phyloP scores from a whole-genome alignment of 2,797 vertebrate species.

The Micromesistius poutassou region DNA sequence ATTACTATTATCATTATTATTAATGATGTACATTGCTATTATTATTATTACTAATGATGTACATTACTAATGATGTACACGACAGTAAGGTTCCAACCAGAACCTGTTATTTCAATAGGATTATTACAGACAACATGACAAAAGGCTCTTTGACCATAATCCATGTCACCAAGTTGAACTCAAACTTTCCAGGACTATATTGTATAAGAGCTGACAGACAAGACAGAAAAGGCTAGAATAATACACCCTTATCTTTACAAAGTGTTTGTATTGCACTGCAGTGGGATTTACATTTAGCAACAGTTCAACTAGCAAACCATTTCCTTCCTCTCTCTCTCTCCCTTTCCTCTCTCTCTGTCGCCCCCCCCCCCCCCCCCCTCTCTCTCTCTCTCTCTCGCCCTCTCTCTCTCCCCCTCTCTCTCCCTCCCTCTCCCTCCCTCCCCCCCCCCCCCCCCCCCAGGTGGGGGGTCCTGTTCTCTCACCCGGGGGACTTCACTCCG shows the following conservation, averaged over 20 bases:
- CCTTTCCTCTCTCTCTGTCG: background rate
- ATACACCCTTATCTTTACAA: background rate
- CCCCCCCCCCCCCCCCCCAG: conserved; percentile 51
- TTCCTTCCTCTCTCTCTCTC: background rate
- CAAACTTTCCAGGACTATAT: background rate
- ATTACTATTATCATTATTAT: too few relatives aligned
- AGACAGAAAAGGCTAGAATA: background rate
- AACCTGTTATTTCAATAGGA: background rate
- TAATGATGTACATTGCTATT: too few relatives aligned
- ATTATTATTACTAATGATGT: too few relatives aligned
- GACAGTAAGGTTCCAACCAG: background rate
- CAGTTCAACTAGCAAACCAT: background rate
- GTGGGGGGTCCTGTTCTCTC: conserved; percentile 94
- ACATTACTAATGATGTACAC: background rate
- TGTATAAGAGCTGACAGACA: background rate
- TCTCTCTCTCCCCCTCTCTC: background rate
- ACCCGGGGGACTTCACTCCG: conserved; percentile 89
- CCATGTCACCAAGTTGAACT: background rate
- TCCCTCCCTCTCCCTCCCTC: too few relatives aligned
- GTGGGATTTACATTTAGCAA: background rate
- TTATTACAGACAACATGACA: too few relatives aligned
- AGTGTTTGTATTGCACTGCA: background rate
- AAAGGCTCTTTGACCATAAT: background rate
- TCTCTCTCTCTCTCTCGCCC: background rate
- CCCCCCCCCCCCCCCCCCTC: background rate